Evolutionary conservation across 2,888 invertebrate genomes (phyloP).

Genomic region (Embidobia sp.): DNA sequence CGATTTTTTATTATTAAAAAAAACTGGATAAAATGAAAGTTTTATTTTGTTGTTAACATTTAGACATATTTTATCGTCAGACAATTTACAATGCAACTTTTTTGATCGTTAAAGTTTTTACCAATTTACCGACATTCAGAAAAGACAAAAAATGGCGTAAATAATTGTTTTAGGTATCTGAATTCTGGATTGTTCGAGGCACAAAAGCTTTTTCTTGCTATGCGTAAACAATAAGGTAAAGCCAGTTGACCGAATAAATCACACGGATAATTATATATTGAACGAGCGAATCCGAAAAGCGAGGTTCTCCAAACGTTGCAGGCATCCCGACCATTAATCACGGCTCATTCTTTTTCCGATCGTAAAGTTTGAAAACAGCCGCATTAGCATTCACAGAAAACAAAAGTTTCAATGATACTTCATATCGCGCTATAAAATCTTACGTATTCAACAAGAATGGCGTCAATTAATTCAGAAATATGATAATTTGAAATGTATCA

Average conservation of each 20-base stretch:
- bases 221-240: constrained; percentile 31
- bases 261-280: constrained; percentile 23
- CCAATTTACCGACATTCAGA: constrained; percentile 14
- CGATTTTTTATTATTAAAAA: too few relatives aligned
- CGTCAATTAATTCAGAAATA: constrained; percentile 53
- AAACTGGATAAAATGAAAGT: too few relatives aligned
- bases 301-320: background rate
- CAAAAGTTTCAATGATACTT: constrained; percentile 49
- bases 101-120: constrained; percentile 11
- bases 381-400: constrained; percentile 45
- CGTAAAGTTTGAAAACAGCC: constrained; percentile 34
- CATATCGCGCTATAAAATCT: constrained; percentile 52
- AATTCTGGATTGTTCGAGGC: background rate
- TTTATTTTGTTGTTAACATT: too few relatives aligned
- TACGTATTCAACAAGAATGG: constrained; percentile 28
- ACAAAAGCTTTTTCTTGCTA: constrained; percentile 1
- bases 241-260: constrained; percentile 27
- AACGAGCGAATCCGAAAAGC: background rate
- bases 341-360: constrained; percentile 11
- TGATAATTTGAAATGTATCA: constrained; percentile 50
- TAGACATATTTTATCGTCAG: too few relatives aligned
- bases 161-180: background rate
- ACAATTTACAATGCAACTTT: too few relatives aligned
- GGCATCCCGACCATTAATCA: constrained; percentile 34
- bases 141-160: background rate